phyloP scores from a whole-genome alignment of 2,113 vertebrate genomes.

The Jacana jacana region DNA sequence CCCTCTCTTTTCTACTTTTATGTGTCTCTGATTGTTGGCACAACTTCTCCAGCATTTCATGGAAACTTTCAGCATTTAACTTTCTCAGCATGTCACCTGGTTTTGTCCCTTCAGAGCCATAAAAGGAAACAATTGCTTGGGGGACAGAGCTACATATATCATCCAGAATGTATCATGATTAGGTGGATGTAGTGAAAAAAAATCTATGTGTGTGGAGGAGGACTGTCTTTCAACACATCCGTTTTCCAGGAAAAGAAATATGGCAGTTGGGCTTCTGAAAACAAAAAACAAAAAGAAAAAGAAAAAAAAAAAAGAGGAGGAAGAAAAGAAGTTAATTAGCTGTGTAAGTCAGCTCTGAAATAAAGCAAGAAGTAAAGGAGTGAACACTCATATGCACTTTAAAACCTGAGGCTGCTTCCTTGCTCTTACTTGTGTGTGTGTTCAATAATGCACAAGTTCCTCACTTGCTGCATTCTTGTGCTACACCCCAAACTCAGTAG shows the following conservation, averaged over 20 bases:
- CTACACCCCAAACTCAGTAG: background rate
- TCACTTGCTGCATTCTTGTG: background rate
- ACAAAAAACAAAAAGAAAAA: background rate
- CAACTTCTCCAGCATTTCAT: background rate
- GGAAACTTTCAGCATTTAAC: background rate
- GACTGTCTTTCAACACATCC: conserved; percentile 28
- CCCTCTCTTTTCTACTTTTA: background rate
- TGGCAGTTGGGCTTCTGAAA: background rate
- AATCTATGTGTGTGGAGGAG: conserved; percentile 13
- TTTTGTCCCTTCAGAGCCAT: conserved; percentile 16
- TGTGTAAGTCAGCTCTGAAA: conserved; percentile 10
- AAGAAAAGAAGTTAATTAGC: conserved; percentile 8
- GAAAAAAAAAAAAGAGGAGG: background rate
- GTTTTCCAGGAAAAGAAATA: conserved; percentile 32
- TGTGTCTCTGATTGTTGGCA: background rate
- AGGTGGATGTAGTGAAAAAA: conserved; percentile 13
- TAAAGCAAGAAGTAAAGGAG: conserved; percentile 13
- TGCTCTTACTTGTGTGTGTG: background rate
- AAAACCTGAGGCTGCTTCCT: background rate
- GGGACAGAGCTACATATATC: background rate
- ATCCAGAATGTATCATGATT: background rate
- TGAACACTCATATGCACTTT: background rate
- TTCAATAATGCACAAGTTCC: background rate
- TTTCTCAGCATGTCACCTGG: conserved; percentile 9
- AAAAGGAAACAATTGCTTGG: conserved; percentile 13